Percentiles rank a stretch among this genome's conserved stretches.
phyloP scores from a whole-genome alignment of 2,113 vertebrate genomes.

The Neopipo cinnamomea region DNA sequence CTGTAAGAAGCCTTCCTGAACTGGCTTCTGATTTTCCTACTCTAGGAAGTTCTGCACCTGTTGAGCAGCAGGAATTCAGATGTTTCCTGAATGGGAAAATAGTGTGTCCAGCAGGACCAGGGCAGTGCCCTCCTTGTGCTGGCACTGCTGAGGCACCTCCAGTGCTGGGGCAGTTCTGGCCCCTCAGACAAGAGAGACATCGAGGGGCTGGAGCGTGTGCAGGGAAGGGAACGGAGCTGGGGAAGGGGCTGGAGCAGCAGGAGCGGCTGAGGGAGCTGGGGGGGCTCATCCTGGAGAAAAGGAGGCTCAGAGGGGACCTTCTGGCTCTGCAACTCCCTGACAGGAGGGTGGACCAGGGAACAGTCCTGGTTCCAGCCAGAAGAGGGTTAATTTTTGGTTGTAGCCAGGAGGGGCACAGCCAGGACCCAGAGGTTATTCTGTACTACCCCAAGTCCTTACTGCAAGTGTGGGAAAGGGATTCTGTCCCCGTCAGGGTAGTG shows the following conservation, averaged over 20 bases:
- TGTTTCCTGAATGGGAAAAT: neutral
- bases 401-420: neutral
- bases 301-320: neutral
- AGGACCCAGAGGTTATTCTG: neutral
- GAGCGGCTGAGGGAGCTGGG: neutral
- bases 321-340: neutral
- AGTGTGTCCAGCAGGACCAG: neutral
- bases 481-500: no score
- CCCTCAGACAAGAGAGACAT: no score
- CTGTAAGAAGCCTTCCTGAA: no score
- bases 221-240: neutral
- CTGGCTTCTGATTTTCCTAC: neutral
- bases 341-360: neutral
- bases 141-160: neutral
- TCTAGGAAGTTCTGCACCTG: neutral
- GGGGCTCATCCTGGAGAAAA: neutral
- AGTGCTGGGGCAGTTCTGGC: neutral
- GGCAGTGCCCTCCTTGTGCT: neutral
- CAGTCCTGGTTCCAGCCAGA: neutral
- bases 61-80: neutral
- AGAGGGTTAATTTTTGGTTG: neutral
- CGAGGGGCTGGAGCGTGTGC: neutral
- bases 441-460: no score
- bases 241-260: neutral
- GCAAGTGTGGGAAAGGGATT: neutral